Base-by-base conservation (phyloP, 1,140 invertebrate genomes). In the Notospermus geniculatus region DNA sequence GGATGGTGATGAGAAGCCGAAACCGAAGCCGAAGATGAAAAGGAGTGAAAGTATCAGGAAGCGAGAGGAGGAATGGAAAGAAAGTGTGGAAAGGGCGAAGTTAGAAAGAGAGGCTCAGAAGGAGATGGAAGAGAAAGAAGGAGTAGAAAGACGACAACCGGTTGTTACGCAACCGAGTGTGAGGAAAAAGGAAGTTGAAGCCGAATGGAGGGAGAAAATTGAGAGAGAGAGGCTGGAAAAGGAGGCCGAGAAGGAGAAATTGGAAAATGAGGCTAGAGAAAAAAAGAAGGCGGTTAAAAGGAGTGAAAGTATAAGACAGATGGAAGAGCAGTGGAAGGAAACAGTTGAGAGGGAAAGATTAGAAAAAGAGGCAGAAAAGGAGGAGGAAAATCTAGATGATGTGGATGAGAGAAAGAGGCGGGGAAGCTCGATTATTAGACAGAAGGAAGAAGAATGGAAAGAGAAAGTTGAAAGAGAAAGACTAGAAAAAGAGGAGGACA, bases 151-250 rank as follows among this genome's bases (percentile, higher is more conserved):
- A 52, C 4, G 50, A 17, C 4, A 17, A 17, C 22, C 22, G 50
- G 50, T 25, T 23, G 17, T 23, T 25, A 28, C 4, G 50, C 4
- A 17, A 7, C 5, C 22, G 4, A 52, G 50, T 25, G 50, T 25
- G 50, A 52, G 50, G 17, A 4, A 52, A 17, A 52, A 17, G 50
- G 50, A 28, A 28, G 4, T 15, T 15, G n/a, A 43, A n/a, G n/a
- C 22, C 11, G 50, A 28, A 17, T 25, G 50, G 50, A 28, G 17
- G 50, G 27, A 28, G 27, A 28, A 52, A 28, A 17, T 23, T 25
- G 50, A 52, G 50, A 4, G 50, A 17, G 27, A 25, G 27, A 52
- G 50, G 17, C 11, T 25, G 50, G 50, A 52, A 28, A 52, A 52
- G 17, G 50, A 52, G 50, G 27, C 50, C 4, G 50, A 52, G 50